Base-by-base conservation (phyloP, 2,888 invertebrate genomes). In the Hemithea aestivaria region DNA sequence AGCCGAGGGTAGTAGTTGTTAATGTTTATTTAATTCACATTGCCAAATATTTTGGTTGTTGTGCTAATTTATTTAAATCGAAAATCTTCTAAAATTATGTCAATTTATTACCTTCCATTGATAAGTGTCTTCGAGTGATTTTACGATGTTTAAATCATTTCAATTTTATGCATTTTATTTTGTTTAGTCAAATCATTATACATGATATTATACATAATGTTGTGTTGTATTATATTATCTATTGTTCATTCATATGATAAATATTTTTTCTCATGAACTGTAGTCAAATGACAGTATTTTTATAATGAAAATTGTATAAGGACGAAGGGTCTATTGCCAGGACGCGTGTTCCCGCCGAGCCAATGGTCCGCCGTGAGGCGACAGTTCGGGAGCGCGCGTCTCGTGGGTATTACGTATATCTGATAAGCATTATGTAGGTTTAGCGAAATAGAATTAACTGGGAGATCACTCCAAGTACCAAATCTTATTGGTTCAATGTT, bases 231-330 rank as follows among this genome's bases (percentile, higher is more conserved):
- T 80, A 76, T 73, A 77, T 63, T 80, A 79, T 81, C 56, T 78
- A 82, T 81, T 75, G 76, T 82, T 85, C 76, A 73, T 78, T 78
- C 66, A 71, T 77, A 77, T 77, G 56, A 71, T 77, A 73, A 73
- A 70, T 79, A 73, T 81, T 78, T 66, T 84, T 79, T 84, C 77
- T 84, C 79, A 81, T 73, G 79, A 87, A 84, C 82, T 83, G 84
- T 88, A 88, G 88, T 88, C 88, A 87, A 87, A 88, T 87, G 84
- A 83, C 88, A 88, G 88, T 88, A 88, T 88, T 88, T 88, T 88
- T 88, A 63, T 88, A 88, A 81, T 66, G 78, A 75, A 79, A 84
- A 84, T 84, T 84, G 87, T 87, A 76, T 82, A 79, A 71, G 81
- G 66, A 73, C 59, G 75, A 81, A 82, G 79, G 83, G 83, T 79